phyloP scores from a whole-genome alignment of 2,113 vertebrate genomes.

The Piliocolobus tephrosceles region DNA sequence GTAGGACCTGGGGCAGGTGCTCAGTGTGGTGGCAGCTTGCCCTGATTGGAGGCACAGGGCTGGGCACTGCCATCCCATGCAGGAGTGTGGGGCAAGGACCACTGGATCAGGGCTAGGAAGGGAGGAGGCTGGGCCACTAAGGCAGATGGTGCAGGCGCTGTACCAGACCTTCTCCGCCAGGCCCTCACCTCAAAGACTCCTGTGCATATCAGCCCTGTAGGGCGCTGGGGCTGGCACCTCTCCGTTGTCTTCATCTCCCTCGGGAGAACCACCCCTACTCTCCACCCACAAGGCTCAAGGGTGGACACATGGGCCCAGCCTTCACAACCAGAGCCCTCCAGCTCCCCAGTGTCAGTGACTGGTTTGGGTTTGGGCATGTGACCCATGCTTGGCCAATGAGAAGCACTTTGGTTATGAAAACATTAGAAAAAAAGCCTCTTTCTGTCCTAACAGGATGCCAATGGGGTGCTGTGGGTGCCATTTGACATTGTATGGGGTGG shows the following conservation, averaged over 20 bases:
- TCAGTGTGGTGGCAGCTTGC: neutral
- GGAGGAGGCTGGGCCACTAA: neutral
- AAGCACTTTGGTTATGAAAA: neutral
- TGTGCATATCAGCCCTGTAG: accelerated
- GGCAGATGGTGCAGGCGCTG: neutral
- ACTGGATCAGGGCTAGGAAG: too few species aligned
- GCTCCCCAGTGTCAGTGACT: too few species aligned
- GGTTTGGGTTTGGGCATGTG: neutral
- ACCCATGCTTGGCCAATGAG: neutral
- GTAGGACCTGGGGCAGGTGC: neutral
- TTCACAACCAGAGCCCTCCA: neutral
- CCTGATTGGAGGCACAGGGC: neutral
- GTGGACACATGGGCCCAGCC: neutral
- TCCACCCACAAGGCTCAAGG: neutral
- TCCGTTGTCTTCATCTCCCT: neutral
- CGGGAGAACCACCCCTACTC: neutral
- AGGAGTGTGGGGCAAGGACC: too few species aligned
- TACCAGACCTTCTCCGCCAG: neutral
- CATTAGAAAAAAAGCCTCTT: neutral
- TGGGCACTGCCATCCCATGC: neutral
- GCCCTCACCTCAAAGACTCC: neutral
- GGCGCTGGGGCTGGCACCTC: accelerated
- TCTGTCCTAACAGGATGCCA: neutral
- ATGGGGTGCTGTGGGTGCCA: accelerated
- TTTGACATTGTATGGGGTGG: accelerated